Evolutionary conservation across 2,113 vertebrate genomes (phyloP).

Genomic region (Tauraco erythrolophus): DNA sequence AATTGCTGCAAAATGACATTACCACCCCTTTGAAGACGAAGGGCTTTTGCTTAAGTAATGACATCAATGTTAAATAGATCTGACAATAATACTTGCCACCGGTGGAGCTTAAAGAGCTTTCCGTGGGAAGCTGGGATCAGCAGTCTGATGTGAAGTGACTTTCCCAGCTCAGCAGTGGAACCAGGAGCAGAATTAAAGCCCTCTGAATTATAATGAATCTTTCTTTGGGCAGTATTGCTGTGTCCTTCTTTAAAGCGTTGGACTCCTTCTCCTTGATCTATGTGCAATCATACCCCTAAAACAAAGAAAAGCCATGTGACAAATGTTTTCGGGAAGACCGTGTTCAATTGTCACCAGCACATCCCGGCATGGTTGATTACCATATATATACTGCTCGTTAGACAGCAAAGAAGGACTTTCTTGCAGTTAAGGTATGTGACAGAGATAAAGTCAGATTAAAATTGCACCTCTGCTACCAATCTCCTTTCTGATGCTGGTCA

Average conservation of each 20-base stretch:
- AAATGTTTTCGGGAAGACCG: neutral
- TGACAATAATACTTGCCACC: neutral
- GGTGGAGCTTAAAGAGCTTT: neutral
- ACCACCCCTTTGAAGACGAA: neutral
- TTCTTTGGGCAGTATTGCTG: neutral
- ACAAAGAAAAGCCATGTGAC: neutral
- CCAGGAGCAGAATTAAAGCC: neutral
- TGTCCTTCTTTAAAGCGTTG: neutral
- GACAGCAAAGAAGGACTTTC: neutral
- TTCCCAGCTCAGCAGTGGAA: neutral
- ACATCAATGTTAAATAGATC: neutral
- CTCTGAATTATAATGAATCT: neutral
- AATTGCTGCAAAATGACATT: neutral
- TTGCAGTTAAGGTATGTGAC: neutral
- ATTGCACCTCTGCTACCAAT: neutral
- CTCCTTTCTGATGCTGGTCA: neutral
- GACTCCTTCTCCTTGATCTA: neutral
- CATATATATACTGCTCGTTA: neutral
- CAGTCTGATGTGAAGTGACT: neutral
- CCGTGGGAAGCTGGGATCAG: neutral
- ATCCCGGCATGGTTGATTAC: neutral
- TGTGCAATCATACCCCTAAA: neutral
- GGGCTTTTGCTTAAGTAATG: neutral
- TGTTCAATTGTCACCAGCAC: neutral
- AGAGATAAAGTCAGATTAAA: neutral